phyloP scores from a whole-genome alignment of 2,113 vertebrate species.

The Spheniscus mendiculus region DNA sequence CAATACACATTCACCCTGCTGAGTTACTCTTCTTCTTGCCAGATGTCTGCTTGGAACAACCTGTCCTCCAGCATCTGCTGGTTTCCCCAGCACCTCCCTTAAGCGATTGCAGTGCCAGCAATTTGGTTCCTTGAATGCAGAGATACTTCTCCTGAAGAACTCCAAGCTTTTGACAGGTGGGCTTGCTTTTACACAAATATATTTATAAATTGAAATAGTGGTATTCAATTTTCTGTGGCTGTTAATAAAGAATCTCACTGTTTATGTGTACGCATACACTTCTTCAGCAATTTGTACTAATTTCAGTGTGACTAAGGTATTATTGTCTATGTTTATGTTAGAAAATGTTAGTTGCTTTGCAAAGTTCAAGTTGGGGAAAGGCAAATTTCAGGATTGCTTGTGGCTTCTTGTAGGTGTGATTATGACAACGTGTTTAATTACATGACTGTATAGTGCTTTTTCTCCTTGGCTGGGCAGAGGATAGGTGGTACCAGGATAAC shows the following conservation, averaged over 20 bases:
- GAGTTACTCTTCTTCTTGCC: background rate
- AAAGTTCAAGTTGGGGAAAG: background rate
- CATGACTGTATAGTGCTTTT: background rate
- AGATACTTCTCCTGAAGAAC: background rate
- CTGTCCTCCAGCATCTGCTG: background rate
- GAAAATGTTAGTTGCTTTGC: background rate
- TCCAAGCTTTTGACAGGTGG: background rate
- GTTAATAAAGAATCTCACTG: background rate
- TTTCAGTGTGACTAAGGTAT: background rate
- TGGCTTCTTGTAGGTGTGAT: background rate
- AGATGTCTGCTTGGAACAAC: background rate
- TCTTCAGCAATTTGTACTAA: background rate
- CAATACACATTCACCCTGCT: background rate
- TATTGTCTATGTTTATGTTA: background rate
- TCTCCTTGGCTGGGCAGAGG: background rate
- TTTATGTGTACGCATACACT: rapidly evolving
- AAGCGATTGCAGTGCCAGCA: background rate
- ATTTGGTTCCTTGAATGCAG: background rate
- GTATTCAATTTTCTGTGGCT: background rate
- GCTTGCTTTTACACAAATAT: background rate
- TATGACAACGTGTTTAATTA: rapidly evolving
- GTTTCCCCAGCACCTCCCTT: background rate
- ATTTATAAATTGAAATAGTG: background rate
- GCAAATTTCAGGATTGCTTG: background rate
- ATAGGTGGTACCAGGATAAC: background rate